These are phyloP conservation scores for Urocitellus parryii DNA, from an alignment of 2,113 vertebrate genomes.

Conservation along the genomic window DNA sequence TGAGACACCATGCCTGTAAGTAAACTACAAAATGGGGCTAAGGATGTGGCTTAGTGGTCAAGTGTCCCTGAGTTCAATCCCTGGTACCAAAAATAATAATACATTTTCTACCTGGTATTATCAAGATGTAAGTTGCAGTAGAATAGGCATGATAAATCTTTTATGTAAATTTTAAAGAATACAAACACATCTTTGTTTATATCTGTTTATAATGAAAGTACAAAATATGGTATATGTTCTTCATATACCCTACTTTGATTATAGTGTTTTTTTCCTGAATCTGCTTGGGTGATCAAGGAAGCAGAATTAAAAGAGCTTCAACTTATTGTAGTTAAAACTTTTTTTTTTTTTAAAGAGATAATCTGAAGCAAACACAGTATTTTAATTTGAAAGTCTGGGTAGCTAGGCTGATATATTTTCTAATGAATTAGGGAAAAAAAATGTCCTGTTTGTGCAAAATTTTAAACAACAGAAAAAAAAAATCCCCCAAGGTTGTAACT, in stretches of 20 bases:
- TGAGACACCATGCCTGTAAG: too few species aligned
- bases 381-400: not conserved
- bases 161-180: conserved; percentile 11
- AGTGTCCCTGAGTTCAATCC: too few species aligned
- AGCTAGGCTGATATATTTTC: not conserved
- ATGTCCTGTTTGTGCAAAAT: not conserved
- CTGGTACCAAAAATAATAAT: too few species aligned
- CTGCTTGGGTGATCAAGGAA: not conserved
- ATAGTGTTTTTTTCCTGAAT: not conserved
- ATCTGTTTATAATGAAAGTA: not conserved
- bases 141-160: not conserved
- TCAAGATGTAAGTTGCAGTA: not conserved
- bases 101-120: too few species aligned
- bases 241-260: not conserved
- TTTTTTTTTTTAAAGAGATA: not conserved
- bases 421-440: not conserved
- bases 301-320: not conserved
- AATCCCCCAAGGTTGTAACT: not conserved
- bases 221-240: not conserved
- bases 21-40: too few species aligned
- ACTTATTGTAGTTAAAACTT: not conserved
- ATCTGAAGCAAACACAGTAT: not conserved
- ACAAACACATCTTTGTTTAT: not conserved
- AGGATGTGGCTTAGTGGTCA: too few species aligned
- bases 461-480: conserved; percentile 8